These are phyloP conservation scores for Drosophila sulfurigaster DNA, from an alignment of 1,140 invertebrate species.

Conservation along the genomic window DNA sequence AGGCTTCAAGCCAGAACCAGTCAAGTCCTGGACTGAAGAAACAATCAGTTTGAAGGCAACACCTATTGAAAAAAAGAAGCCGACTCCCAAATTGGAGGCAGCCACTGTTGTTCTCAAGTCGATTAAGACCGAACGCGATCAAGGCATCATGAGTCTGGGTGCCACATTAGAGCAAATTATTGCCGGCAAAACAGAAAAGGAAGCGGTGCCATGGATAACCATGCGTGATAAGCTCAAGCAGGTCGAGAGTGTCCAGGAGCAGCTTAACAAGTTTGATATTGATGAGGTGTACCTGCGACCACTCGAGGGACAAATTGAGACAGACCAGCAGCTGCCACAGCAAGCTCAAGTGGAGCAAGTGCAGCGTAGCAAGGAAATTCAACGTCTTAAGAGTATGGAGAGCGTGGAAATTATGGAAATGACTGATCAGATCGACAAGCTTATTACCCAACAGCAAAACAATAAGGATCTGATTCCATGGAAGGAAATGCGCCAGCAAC, in stretches of 20 bases:
- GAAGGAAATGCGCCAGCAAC: constrained; percentile 82
- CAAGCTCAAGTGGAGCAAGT: constrained; percentile 70
- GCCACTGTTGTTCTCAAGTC: constrained; percentile 82
- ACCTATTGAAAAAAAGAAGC: constrained; percentile 82
- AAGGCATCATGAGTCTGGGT: constrained; percentile 78
- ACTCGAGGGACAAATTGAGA: constrained; percentile 68
- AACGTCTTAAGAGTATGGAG: constrained; percentile 82
- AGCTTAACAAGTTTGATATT: constrained; percentile 78
- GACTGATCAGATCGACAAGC: constrained; percentile 82
- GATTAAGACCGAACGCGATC: constrained; percentile 79
- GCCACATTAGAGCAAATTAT: constrained; percentile 78
- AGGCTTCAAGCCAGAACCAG: constrained; percentile 78
- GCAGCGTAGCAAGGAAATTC: constrained; percentile 72
- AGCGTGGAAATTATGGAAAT: constrained; percentile 83
- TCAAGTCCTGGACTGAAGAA: constrained; percentile 87
- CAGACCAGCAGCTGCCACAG: constrained; percentile 61
- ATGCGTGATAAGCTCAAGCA: constrained; percentile 81
- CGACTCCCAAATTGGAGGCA: constrained; percentile 80
- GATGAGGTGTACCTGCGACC: constrained; percentile 80
- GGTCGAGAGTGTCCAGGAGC: constrained; percentile 75
- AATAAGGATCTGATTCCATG: constrained; percentile 75
- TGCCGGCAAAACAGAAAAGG: constrained; percentile 76
- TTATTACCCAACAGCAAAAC: constrained; percentile 75
- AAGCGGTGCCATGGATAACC: constrained; percentile 83
- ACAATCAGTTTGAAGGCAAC: constrained; percentile 86